Base-by-base conservation (phyloP, 2,888 invertebrate genomes). In the Torymus auratus region DNA sequence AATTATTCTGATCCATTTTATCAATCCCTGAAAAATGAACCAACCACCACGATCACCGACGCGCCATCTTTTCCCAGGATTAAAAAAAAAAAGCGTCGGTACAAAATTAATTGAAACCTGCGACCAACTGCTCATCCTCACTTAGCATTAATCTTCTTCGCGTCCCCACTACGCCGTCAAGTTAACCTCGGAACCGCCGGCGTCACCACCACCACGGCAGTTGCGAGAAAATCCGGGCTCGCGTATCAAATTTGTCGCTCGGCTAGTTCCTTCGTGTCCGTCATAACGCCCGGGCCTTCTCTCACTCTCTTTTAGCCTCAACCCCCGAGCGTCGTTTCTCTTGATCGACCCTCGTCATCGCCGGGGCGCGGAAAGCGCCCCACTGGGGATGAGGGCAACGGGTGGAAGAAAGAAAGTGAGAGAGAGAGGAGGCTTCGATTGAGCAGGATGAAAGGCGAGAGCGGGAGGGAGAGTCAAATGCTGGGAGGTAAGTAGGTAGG, bases 261-360 rank as follows among this genome's bases (percentile, higher is more conserved):
- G 61, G 41, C 28, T 60, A 55, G 61, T 72, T 64, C 20, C 41
- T 55, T 64, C 56, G 62, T 20, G 56, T 70, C 61, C 17, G n/a
- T 52, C 68, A 56, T 65, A 50, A 65, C 41, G 53, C 11, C 41
- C 17, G 2, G 56, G 3, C 15, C n/a, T 23, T 15, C 17, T 65
- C 58, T 20, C 28, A n/a, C 15, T 11, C 3, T 20, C 65, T 60
- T 53, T 52, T 62, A 50, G 10, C 20, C 13, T 56, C 41, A 3
- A 7, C 50, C 17, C 13, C 65, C 58, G 7, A 17, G 3, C 13
- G 23, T 50, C 50, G 1, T 41, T 50, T 70, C 50, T 69, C 52
- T 28, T 50, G 71, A 65, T 71, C 64, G 58, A 78, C 70, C 71
- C 77, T 78, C 55, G 65, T 78, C 77, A 71, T 75, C 55, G 76